A percentile compares a stretch with the other conserved stretches of the same genome.
Evolutionary conservation across 1,140 invertebrate genomes (phyloP).

Genomic region (Trinorchestia longiramus): DNA sequence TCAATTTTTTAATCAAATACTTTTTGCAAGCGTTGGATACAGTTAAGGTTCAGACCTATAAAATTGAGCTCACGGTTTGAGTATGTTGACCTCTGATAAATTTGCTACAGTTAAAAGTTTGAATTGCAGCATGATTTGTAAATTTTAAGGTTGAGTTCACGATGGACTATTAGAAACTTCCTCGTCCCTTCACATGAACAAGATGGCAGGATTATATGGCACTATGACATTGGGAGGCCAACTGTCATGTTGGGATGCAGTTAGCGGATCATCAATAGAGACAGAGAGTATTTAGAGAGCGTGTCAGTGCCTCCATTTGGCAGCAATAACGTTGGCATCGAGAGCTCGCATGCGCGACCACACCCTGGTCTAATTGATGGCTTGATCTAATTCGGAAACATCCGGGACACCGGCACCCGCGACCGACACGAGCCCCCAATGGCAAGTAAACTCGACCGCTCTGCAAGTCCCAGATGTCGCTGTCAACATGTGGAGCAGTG

Average conservation of each 20-base stretch:
- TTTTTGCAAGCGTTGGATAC: neutral
- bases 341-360: slow-evolving; percentile 40
- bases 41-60: neutral
- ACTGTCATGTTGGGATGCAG: neutral
- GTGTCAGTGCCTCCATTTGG: slow-evolving; percentile 24
- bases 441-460: neutral
- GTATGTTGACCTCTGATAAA: neutral
- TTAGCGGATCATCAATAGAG: slow-evolving; percentile 27
- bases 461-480: neutral
- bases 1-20: neutral
- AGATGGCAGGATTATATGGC: neutral
- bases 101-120: neutral
- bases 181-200: neutral
- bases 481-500: neutral
- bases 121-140: neutral
- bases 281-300: slow-evolving; percentile 46
- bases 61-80: neutral
- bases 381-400: slow-evolving; percentile 40
- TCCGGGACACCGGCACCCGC: slow-evolving; percentile 12
- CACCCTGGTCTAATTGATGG: slow-evolving; percentile 46
- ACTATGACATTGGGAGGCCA: neutral
- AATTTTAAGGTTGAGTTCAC: neutral
- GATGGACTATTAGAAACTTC: neutral
- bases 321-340: slow-evolving; percentile 46
- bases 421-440: neutral